A percentile compares a stretch with the other conserved stretches of the same genome.
Evolutionary conservation across 35 echinoderm and acorn worm species (phyloP).

Genomic region (Eucidaris tribuloides): DNA sequence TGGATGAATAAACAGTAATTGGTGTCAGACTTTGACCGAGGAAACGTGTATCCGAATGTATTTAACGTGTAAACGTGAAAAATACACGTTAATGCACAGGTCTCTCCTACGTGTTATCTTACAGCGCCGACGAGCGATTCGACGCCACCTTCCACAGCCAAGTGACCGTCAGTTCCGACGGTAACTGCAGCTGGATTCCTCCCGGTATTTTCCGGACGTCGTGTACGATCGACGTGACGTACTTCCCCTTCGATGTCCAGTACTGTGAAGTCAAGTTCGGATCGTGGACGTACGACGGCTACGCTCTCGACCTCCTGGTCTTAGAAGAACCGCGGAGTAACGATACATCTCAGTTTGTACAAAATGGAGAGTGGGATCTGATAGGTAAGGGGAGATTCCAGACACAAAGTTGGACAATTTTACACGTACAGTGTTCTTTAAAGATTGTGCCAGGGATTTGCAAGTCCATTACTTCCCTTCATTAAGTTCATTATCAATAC

Average conservation of each 20-base stretch:
- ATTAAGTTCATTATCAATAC: too few species aligned
- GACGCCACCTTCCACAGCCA: constrained; percentile 78
- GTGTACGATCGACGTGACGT: constrained; percentile 76
- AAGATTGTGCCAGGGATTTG: too few species aligned
- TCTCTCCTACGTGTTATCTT: not conserved
- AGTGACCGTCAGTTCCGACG: constrained; percentile 35
- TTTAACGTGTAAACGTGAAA: not conserved
- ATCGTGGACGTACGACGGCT: constrained; percentile 80
- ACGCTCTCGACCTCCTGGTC: constrained; percentile 22
- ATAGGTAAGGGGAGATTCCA: constrained; percentile 37
- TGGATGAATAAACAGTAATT: too few species aligned
- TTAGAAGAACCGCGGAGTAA: not conserved
- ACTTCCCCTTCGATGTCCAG: constrained; percentile 93
- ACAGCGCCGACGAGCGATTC: constrained; percentile 72
- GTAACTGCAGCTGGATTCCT: constrained; percentile 56
- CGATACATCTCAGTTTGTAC: constrained; percentile 18
- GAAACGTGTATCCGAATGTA: not conserved
- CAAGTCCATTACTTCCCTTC: too few species aligned
- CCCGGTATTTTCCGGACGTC: constrained; percentile 71
- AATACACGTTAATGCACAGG: not conserved
- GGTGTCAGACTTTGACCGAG: not conserved
- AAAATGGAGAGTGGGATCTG: constrained; percentile 90
- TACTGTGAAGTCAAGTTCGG: constrained; percentile 77
- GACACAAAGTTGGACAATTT: not conserved
- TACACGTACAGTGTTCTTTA: too few species aligned